These are phyloP conservation scores for Yponomeuta sedellus DNA, from an alignment of 2,888 invertebrate species.

Conservation along the genomic window DNA sequence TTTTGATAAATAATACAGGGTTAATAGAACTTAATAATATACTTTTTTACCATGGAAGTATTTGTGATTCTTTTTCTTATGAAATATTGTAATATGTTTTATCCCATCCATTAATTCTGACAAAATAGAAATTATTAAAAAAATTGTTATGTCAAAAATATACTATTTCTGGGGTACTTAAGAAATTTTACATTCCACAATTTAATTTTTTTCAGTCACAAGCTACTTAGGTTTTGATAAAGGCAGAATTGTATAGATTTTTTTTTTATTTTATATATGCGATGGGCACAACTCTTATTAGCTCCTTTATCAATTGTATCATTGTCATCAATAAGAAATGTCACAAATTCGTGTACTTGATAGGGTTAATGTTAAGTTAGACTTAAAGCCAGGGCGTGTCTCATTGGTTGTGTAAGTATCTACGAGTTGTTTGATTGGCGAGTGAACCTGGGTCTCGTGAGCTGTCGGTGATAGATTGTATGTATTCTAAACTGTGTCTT, in stretches of 20 bases:
- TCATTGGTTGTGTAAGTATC: slow-evolving; percentile 56
- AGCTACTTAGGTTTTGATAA: too few species aligned
- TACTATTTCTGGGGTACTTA: too few species aligned
- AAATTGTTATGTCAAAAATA: too few species aligned
- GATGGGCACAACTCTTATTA: too few species aligned
- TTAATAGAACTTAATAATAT: background rate
- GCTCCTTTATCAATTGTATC: background rate
- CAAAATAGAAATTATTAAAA: too few species aligned
- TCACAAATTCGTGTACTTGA: background rate
- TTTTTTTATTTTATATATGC: too few species aligned
- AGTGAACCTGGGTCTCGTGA: slow-evolving; percentile 47
- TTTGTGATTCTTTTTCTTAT: background rate
- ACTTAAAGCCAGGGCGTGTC: slow-evolving; percentile 11
- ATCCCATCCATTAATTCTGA: background rate
- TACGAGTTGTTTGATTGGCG: slow-evolving; percentile 43
- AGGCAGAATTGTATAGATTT: too few species aligned
- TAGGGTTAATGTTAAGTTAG: background rate
- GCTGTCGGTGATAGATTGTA: slow-evolving; percentile 67
- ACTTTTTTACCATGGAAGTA: background rate
- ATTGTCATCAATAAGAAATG: background rate
- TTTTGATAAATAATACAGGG: background rate
- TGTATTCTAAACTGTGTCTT: slow-evolving; percentile 46
- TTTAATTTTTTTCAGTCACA: too few species aligned
- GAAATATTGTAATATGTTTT: background rate
- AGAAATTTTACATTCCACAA: too few species aligned